Evolutionary conservation across 2,888 invertebrate species (phyloP).

Genomic region (Apantesis nais): DNA sequence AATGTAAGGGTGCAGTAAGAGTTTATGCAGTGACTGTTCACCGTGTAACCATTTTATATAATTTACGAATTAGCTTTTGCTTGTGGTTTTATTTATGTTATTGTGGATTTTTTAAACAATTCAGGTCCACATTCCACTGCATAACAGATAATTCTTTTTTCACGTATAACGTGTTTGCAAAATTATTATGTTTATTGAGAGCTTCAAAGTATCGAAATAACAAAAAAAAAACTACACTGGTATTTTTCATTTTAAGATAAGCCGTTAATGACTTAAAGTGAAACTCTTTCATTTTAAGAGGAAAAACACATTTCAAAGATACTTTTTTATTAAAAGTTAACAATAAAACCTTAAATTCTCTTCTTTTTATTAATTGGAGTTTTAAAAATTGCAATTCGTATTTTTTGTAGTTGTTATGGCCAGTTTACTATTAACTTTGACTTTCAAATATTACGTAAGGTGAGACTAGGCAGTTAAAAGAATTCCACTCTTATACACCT

Average conservation of each 20-base stretch:
- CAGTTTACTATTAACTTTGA: background rate
- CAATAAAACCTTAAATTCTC: background rate
- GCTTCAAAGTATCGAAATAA: background rate
- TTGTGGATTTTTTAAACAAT: too few relatives aligned
- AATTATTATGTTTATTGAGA: background rate
- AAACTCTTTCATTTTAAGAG: background rate
- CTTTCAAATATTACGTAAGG: background rate
- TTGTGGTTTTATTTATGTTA: background rate
- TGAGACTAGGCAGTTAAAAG: background rate
- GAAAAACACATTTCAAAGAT: background rate
- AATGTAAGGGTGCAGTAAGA: too few relatives aligned
- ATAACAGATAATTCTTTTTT: too few relatives aligned
- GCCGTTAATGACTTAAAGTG: background rate
- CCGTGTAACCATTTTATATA: background rate
- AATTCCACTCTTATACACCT: too few relatives aligned
- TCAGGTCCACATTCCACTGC: too few relatives aligned
- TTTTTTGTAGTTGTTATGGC: background rate
- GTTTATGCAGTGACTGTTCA: too few relatives aligned
- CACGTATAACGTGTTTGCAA: too few relatives aligned
- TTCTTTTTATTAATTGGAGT: background rate
- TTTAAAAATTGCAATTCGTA: background rate
- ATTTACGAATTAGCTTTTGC: background rate
- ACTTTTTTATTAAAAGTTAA: background rate
- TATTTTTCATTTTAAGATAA: background rate
- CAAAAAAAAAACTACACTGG: background rate